Evolutionary conservation across 2,888 invertebrate genomes (phyloP), one percentile per base, ranked within the genome.

Genomic region (Unio delphinus): DNA sequence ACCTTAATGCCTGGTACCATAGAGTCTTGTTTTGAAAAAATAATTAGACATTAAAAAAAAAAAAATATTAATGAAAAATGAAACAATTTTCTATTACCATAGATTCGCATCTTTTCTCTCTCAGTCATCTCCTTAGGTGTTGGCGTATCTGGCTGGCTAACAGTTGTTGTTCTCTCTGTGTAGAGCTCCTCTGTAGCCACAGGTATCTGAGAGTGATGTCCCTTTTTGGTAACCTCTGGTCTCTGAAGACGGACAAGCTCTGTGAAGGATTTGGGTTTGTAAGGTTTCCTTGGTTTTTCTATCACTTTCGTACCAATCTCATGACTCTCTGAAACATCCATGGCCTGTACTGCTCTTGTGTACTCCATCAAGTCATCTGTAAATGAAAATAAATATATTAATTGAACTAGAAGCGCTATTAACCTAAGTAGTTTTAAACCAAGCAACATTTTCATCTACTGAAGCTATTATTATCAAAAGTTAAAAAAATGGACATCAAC

Each of bases 201-300:
- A 7, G n/a, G 63, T 28, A 57, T 62, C 59, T 59, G 59, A 55
- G 28, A 55, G 55, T 55, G 7, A n/a, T 56, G 28, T 54, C 59
- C 55, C 70, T 84, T 85, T 58, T 86, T 79, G 7, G 87, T 88
- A 7, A 80, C 73, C 65, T 87, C 86, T 20, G 89, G 89, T 26
- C 86, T 75, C 75, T 88, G 89, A 55, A 88, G 65, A 45, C 81
- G 73, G 7, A 89, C 89, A 63, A 88, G 60, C 55, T 86, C 78
- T 56, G 80, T 82, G 70, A 80, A 85, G 11, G 87, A 78, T 72
- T 85, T 87, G 20, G 75, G 79, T 70, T 82, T 85, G 77, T 72
- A 80, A 4, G 75, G 72, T 70, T 80, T 81, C 61, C 71, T 61
- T 8, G 72, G 74, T 55, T 58, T 68, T 17, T 56, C 67, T 56